These are phyloP conservation scores for Chloebia gouldiae DNA, from an alignment of 2,113 vertebrate species.

Conservation along the genomic window DNA sequence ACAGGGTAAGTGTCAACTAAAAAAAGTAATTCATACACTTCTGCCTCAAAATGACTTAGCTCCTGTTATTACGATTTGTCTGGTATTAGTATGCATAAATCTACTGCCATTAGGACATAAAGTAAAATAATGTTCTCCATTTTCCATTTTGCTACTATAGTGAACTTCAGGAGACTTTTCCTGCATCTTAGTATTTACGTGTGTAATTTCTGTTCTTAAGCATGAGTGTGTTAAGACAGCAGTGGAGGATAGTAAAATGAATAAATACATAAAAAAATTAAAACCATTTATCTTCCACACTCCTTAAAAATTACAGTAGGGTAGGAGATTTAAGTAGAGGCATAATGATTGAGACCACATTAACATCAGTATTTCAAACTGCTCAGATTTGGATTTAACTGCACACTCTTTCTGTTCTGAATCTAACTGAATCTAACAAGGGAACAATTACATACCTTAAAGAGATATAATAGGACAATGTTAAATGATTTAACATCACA, in stretches of 20 bases:
- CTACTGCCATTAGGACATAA: slow-evolving; percentile 13
- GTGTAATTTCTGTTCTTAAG: neutral
- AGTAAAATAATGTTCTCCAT: slow-evolving; percentile 25
- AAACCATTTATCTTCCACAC: neutral
- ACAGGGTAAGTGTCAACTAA: neutral
- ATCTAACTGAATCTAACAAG: neutral
- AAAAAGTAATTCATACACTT: slow-evolving; percentile 20
- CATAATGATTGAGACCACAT: neutral
- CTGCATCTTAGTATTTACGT: neutral
- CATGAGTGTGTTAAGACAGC: neutral
- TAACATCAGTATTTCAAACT: slow-evolving; percentile 14
- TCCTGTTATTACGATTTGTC: neutral
- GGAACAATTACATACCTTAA: neutral
- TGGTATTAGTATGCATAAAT: slow-evolving; percentile 38
- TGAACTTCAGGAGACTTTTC: neutral
- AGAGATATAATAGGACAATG: neutral
- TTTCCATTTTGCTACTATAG: neutral
- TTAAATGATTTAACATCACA: neutral
- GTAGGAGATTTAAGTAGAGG: neutral
- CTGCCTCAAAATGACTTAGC: slow-evolving; percentile 34
- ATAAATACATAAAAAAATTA: slow-evolving; percentile 5
- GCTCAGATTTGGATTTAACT: slow-evolving; percentile 7
- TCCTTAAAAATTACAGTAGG: neutral
- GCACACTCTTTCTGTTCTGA: neutral
- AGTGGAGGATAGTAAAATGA: neutral